phyloP scores from a whole-genome alignment of 2,797 vertebrate genomes.

The Clarias pachynema region DNA sequence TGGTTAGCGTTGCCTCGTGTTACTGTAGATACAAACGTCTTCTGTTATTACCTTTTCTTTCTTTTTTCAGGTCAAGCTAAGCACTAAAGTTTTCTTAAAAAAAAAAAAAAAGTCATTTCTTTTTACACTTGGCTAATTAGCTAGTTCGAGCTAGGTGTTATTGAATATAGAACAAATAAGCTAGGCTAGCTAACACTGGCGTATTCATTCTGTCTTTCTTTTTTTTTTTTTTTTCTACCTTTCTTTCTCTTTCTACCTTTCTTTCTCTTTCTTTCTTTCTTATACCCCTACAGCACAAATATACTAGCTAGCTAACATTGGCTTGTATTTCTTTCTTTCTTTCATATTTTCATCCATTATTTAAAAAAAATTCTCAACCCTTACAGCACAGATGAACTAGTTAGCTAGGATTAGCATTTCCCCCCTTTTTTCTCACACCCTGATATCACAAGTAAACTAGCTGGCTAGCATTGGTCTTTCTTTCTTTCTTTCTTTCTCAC shows the following conservation, averaged over 20 bases:
- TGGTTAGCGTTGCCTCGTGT: too few species aligned
- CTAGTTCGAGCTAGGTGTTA: background rate
- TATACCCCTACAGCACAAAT: background rate
- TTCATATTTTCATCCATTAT: too few species aligned
- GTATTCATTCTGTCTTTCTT: background rate
- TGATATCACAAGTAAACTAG: background rate
- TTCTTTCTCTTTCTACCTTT: background rate
- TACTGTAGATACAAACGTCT: too few species aligned
- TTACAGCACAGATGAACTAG: too few species aligned
- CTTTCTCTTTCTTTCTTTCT: background rate
- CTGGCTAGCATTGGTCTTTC: background rate
- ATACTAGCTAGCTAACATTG: background rate
- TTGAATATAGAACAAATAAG: background rate
- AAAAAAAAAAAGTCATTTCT: too few species aligned
- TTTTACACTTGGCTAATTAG: background rate
- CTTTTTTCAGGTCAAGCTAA: too few species aligned
- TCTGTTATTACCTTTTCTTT: too few species aligned
- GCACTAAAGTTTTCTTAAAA: too few species aligned
- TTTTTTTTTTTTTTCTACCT: background rate
- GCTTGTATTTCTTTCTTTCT: background rate
- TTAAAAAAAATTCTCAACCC: too few species aligned
- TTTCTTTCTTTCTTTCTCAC: background rate
- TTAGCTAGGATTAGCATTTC: too few species aligned
- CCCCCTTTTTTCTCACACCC: too few species aligned
- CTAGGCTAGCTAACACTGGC: background rate